Base-by-base conservation (phyloP, 1,140 invertebrate species). In the Babylonia areolata region DNA sequence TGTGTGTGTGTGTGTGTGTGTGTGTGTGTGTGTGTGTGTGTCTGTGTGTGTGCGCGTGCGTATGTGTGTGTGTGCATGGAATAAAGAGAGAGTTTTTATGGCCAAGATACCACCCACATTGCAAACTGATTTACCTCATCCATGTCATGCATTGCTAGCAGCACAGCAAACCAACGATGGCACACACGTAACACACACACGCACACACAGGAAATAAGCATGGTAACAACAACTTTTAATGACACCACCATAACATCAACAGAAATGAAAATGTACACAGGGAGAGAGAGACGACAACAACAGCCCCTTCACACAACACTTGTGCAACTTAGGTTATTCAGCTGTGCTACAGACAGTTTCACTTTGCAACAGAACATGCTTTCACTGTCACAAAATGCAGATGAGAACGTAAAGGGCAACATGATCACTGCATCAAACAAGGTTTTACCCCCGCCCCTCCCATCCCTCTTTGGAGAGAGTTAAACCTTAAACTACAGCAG, bases 81-180 rank as follows among this genome's bases (percentile, higher is more conserved):
- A 75, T 12, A 75, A 31, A 75, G 73, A 75, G 73, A 75, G 73
- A 75, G 73, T n/a, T n/a, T n/a, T n/a, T n/a, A n/a, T n/a, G n/a
- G n/a, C n/a, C n/a, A n/a, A n/a, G n/a, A n/a, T n/a, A n/a, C n/a
- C n/a, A n/a, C n/a, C n/a, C n/a, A n/a, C n/a, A n/a, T n/a, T n/a
- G n/a, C n/a, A n/a, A n/a, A n/a, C n/a, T n/a, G n/a, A n/a, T n/a
- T n/a, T n/a, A n/a, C n/a, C n/a, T n/a, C n/a, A n/a, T n/a, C n/a
- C n/a, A n/a, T n/a, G n/a, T n/a, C n/a, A n/a, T n/a, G n/a, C n/a
- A n/a, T n/a, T n/a, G n/a, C n/a, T n/a, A n/a, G n/a, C n/a, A n/a
- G n/a, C n/a, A 71, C 9, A 71, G 69, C 9, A 28, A 33, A 28
- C 6, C 9, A 51, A 20, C 6, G 46, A 71, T 9, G 58, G 15